Conservation (phyloP, 2,797 vertebrate genomes). For the Clarias laeviceps region DNA sequence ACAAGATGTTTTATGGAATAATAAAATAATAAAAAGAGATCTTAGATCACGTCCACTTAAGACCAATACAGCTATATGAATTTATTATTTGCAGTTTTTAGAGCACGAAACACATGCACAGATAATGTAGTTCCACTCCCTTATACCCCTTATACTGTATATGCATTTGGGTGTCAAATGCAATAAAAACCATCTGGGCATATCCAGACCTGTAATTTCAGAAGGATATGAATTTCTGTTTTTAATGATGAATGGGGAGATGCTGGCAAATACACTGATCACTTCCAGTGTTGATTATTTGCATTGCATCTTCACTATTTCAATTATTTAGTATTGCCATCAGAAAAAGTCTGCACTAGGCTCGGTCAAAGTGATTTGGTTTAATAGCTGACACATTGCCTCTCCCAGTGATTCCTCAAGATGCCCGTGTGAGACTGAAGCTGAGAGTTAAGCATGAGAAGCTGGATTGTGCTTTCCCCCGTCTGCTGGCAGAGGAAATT, state of each 20-base stretch:
- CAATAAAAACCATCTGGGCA: not conserved
- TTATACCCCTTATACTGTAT: not conserved
- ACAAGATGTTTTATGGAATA: not conserved
- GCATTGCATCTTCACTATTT: not conserved
- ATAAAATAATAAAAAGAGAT: not conserved
- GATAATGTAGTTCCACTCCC: not conserved
- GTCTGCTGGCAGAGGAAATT: constrained; percentile 73
- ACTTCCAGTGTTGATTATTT: not conserved
- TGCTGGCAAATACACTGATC: not conserved
- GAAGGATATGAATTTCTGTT: too few species aligned
- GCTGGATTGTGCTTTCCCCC: constrained; percentile 74
- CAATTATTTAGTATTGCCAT: not conserved
- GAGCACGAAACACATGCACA: not conserved
- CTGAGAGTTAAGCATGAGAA: constrained; percentile 68
- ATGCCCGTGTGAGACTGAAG: constrained; percentile 52
- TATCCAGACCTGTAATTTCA: not conserved
- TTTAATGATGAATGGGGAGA: not conserved
- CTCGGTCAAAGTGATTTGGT: constrained; percentile 26
- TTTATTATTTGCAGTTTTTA: not conserved
- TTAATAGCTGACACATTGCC: constrained; percentile 50
- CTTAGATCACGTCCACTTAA: not conserved
- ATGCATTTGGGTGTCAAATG: not conserved
- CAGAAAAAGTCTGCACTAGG: not conserved
- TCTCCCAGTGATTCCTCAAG: constrained; percentile 64
- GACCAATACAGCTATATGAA: not conserved